These are phyloP conservation scores for Druceiella hillmani DNA, from an alignment of 2,888 invertebrate genomes.

Conservation along the genomic window DNA sequence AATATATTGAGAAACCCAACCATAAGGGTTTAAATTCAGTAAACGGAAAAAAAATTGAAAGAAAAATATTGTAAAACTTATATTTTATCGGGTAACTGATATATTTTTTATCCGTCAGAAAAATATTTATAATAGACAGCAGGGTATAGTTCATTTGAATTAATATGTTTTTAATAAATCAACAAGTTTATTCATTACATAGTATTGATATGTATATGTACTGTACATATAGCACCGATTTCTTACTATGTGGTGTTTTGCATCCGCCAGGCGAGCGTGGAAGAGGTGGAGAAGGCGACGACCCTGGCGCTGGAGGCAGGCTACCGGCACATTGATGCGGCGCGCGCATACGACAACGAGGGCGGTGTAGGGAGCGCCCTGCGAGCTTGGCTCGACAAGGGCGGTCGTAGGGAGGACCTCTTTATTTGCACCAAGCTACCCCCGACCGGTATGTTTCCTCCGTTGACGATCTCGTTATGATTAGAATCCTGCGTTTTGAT, in stretches of 20 bases:
- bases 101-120: no score
- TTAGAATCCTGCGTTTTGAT: neutral
- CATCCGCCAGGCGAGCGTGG: conserved; percentile 54
- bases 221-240: neutral
- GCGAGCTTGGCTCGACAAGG: conserved; percentile 65
- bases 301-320: conserved; percentile 67
- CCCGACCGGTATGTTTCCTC: conserved; percentile 49
- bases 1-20: no score
- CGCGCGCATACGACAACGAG: conserved; percentile 74
- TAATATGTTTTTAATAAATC: no score
- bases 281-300: conserved; percentile 62
- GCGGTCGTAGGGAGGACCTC: conserved; percentile 67
- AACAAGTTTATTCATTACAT: no score
- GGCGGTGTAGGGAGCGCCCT: conserved; percentile 67
- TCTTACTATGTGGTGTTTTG: neutral
- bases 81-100: no score
- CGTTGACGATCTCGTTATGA: no score
- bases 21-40: no score
- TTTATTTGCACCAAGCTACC: conserved; percentile 83
- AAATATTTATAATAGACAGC: no score
- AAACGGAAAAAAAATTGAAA: no score
- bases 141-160: no score
- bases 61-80: no score
- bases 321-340: conserved; percentile 80
- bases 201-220: conserved; percentile 1